These are phyloP conservation scores for Aphelocoma californica DNA, from an alignment of 2,797 vertebrate genomes.

Conservation along the genomic window DNA sequence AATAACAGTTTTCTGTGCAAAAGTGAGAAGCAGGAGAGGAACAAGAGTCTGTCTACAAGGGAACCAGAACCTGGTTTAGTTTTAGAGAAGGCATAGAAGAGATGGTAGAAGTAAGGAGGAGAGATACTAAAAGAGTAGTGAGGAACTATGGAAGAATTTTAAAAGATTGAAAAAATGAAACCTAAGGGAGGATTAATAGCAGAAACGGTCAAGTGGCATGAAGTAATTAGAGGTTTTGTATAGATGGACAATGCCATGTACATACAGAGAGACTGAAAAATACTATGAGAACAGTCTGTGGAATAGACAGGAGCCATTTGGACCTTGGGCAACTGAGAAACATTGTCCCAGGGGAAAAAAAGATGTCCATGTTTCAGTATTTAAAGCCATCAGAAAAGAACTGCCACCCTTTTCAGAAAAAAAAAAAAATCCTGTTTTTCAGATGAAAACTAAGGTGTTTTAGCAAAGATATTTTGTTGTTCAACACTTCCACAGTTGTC, in stretches of 20 bases:
- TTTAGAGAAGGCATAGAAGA: background rate
- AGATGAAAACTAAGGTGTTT: background rate
- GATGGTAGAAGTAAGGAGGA: background rate
- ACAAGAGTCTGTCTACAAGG: background rate
- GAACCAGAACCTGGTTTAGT: background rate
- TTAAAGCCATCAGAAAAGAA: background rate
- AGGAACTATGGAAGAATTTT: background rate
- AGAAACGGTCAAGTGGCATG: background rate
- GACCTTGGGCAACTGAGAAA: background rate
- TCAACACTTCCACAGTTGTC: background rate
- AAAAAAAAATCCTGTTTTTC: background rate
- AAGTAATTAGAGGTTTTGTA: background rate
- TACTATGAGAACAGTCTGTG: background rate
- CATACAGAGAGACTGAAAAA: background rate
- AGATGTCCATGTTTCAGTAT: background rate
- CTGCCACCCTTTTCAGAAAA: background rate
- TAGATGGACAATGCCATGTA: background rate
- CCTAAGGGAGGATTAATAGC: background rate
- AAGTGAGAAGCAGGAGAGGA: background rate
- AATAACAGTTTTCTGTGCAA: background rate
- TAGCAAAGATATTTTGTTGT: background rate
- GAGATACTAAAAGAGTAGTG: background rate
- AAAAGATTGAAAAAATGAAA: background rate
- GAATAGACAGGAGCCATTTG: background rate
- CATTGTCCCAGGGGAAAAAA: fast-evolving